Conservation (phyloP, 2,113 vertebrate species). For the Sakesphorus luctuosus region DNA sequence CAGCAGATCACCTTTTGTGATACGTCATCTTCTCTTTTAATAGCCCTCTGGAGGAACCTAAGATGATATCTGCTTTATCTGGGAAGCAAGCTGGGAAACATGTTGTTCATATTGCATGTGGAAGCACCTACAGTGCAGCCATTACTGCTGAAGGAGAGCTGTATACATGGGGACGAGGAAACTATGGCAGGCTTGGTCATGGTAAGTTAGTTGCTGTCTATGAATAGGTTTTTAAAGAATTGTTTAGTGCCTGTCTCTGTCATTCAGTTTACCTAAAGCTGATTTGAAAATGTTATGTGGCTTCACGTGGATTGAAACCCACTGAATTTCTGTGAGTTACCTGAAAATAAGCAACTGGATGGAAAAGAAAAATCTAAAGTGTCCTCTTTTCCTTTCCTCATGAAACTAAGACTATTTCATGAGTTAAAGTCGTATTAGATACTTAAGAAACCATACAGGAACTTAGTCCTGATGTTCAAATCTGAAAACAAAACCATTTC, state of each 20-base stretch:
- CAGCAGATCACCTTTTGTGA: not conserved
- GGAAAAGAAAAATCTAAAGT: not conserved
- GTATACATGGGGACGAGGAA: slow-evolving; percentile 95
- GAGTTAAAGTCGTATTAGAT: not conserved
- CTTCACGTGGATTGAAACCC: not conserved
- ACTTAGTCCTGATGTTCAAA: not conserved
- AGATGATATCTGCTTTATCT: slow-evolving; percentile 88
- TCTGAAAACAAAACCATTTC: not conserved
- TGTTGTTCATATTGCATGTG: slow-evolving; percentile 91
- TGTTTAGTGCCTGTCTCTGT: not conserved
- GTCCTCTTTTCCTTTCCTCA: not conserved
- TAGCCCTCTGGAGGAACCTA: slow-evolving; percentile 94
- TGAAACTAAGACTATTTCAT: not conserved
- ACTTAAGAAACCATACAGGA: not conserved
- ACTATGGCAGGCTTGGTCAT: slow-evolving; percentile 95
- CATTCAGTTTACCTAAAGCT: not conserved
- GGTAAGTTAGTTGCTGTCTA: slow-evolving; percentile 72
- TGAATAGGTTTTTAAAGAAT: not conserved
- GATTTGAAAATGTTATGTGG: not conserved
- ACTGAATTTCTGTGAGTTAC: not conserved
- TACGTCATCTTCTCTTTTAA: not conserved
- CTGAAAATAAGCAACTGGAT: not conserved
- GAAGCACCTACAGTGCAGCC: slow-evolving; percentile 95
- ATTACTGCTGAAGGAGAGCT: slow-evolving; percentile 95
- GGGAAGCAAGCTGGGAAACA: slow-evolving; percentile 93